These are phyloP conservation scores for Andrena bicolor DNA, from an alignment of 2,888 invertebrate species.

Conservation along the genomic window DNA sequence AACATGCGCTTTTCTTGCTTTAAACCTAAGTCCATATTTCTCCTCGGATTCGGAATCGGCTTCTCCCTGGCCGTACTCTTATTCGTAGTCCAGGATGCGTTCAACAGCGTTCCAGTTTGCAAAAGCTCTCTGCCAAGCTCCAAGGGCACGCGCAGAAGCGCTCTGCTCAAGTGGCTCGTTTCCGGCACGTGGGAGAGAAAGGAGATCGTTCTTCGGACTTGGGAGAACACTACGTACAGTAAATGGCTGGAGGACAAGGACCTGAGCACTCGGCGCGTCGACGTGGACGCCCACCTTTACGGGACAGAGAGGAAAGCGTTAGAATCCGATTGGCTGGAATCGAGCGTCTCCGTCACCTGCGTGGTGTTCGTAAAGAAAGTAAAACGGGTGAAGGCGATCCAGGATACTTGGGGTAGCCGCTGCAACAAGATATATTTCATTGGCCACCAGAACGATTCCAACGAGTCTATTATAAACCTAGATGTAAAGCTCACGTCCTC, in stretches of 20 bases:
- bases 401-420: conserved; percentile 84
- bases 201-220: conserved; percentile 46
- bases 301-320: conserved; percentile 52
- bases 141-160: background rate
- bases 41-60: conserved; percentile 67
- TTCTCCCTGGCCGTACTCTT: conserved; percentile 49
- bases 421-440: conserved; percentile 83
- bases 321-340: conserved; percentile 79
- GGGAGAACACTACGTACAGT: conserved; percentile 66
- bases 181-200: background rate
- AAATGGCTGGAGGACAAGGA: conserved; percentile 75
- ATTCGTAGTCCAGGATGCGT: conserved; percentile 23
- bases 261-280: conserved; percentile 50
- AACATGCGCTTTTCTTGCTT: conserved; percentile 49
- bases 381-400: conserved; percentile 83
- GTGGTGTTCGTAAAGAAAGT: conserved; percentile 85
- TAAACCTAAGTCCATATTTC: conserved; percentile 46
- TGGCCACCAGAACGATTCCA: conserved; percentile 71
- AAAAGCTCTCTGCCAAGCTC: background rate
- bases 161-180: conserved; percentile 18
- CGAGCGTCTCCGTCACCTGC: conserved; percentile 84
- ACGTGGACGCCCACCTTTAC: conserved; percentile 76
- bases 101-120: background rate
- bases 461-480: conserved; percentile 76
- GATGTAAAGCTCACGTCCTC: conserved; percentile 81